Base-by-base conservation (phyloP, 1,140 invertebrate species). In the Pantala flavescens region DNA sequence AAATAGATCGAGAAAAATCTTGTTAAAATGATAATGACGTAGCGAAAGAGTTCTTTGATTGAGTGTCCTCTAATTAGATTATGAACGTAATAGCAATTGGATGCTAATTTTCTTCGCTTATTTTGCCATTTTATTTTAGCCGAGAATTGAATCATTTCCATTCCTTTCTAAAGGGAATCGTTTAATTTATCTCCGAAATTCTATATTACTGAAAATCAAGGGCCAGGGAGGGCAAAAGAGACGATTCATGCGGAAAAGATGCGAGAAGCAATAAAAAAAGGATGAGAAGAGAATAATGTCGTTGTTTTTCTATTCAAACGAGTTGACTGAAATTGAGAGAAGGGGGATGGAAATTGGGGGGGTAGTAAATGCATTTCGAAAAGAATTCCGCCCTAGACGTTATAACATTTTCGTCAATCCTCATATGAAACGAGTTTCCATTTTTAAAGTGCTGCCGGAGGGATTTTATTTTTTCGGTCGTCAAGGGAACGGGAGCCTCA, bases 191-290 rank as follows among this genome's bases (percentile, higher is more conserved):
- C 28, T 36, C 9, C 28, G 28, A 36, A 36, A 36, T 36, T 36
- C 28, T 36, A 36, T 2, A 36, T 36, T 36, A 36, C 28, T 36
- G 2, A 36, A 36, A 36, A 36, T 36, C 28, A 36, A 36, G 28
- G 28, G 28, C 28, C 28, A 5, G n/a, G n/a, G 77, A 77, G 72
- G 73, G 76, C 74, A 71, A 73, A n/a, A 23, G 42, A 77, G 77
- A 73, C 72, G 77, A 72, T 74, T 78, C 79, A 78, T 81, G 80
- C 9, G 81, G 81, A 81, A 79, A 78, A 79, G 77, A 79, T 80
- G 72, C 14, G 42, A 43, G 36, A 49, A 73, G 14, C 12, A 63
- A 63, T 63, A 21, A 16, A 63, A 63, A 1, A 12, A 63, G n/a
- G 49, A 63, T 63, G 49, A 12, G 49, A 21, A 14, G 49, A 12